Evolutionary conservation across 2,113 vertebrate species (phyloP), one percentile per base, ranked within the genome.

Genomic region (Vidua macroura): DNA sequence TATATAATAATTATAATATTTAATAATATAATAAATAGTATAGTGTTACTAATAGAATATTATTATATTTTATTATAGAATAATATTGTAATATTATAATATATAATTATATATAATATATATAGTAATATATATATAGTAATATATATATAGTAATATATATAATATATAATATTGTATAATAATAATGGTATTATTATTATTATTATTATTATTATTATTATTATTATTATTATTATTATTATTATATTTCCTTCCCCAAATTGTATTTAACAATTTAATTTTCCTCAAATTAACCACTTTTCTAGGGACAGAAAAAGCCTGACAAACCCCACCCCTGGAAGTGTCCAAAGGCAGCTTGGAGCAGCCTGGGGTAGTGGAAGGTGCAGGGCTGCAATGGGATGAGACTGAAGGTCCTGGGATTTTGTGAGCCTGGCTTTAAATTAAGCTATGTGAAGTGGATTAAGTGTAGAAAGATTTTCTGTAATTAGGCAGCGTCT

Each of bases 401-500:
- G 33, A 16, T 37, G 58, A 10, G 5, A 33, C 56, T 49, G 13
- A 15, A 35, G 13, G 8, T n/a, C 19, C 43, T 24, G 41, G 43
- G 19, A 39, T 49, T 48, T 66, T n/a, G 3, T n/a, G 28, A 31
- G 39, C 79, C 75, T 67, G 74, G 46, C 52, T 97, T 96, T 79
- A 39, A 90, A 68, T 96, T 80, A 67, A 96, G 93, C 92, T 70
- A 30, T 84, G 83, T 59, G 62, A 83, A 78, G 83, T 67, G 74
- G 84, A 81, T 82, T 73, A 92, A 91, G 33, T 46, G 66, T 68
- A 77, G 95, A 96, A 97, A 92, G 95, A 85, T 96, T 96, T 95
- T 90, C 94, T 95, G 92, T 97, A 96, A 94, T 91, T 97, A 95
- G 93, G 76, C 87, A 97, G 76, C 91, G 92, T 72, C 70, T 70